A percentile compares a stretch with the other conserved stretches of the same genome.
These are phyloP conservation scores for Bicyclus anynana DNA, from an alignment of 1,140 invertebrate species.

Conservation along the genomic window DNA sequence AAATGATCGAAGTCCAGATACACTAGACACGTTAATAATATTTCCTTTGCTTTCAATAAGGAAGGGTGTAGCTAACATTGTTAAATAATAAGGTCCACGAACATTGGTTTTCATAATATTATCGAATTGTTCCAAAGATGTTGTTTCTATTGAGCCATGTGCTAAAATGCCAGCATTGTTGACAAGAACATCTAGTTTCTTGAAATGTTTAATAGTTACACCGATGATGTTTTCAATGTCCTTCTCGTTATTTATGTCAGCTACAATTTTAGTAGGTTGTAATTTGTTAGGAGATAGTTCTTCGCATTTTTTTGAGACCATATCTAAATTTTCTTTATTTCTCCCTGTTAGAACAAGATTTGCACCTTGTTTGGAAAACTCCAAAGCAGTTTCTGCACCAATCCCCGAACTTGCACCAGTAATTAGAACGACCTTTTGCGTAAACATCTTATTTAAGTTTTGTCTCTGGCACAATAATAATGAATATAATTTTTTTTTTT, in stretches of 20 bases:
- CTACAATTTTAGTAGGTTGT: slow-evolving; percentile 76
- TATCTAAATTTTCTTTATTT: slow-evolving; percentile 32
- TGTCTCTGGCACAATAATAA: background rate
- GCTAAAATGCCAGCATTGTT: slow-evolving; percentile 85
- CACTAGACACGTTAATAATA: slow-evolving; percentile 89
- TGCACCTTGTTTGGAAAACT: slow-evolving; percentile 85
- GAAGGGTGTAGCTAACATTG: slow-evolving; percentile 84
- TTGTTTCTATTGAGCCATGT: slow-evolving; percentile 83
- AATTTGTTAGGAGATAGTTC: slow-evolving; percentile 12
- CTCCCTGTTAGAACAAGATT: slow-evolving; percentile 38
- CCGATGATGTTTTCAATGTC: slow-evolving; percentile 80
- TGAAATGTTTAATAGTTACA: slow-evolving; percentile 76
- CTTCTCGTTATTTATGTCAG: slow-evolving; percentile 81
- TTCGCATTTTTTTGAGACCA: slow-evolving; percentile 43
- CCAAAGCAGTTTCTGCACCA: slow-evolving; percentile 84
- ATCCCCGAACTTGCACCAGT: slow-evolving; percentile 90
- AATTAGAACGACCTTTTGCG: slow-evolving; percentile 79
- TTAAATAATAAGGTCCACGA: slow-evolving; percentile 83
- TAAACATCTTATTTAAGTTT: slow-evolving; percentile 8
- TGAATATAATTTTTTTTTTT: no score
- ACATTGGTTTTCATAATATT: slow-evolving; percentile 85
- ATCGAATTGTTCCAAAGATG: slow-evolving; percentile 84
- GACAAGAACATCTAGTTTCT: slow-evolving; percentile 81
- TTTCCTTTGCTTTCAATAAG: slow-evolving; percentile 84
- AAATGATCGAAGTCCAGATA: slow-evolving; percentile 84